Evolutionary conservation across 2,888 invertebrate genomes (phyloP).

Genomic region (Melanotus villosus): DNA sequence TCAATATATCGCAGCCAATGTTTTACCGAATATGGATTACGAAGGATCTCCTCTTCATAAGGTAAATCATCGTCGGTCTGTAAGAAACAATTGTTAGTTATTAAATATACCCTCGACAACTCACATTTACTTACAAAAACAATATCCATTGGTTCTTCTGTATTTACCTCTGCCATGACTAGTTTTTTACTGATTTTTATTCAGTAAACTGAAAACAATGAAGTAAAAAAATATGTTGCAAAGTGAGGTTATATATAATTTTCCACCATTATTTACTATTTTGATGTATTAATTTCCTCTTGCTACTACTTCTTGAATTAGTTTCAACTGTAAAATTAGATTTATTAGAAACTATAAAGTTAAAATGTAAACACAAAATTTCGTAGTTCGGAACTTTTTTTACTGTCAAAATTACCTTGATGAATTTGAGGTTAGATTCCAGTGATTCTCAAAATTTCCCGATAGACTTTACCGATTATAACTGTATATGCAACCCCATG

Average conservation of each 20-base stretch:
- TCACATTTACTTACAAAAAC: conserved; percentile 57
- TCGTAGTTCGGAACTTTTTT: no score
- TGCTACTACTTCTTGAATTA: background rate
- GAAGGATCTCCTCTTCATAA: conserved; percentile 97
- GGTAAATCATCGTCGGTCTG: conserved; percentile 96
- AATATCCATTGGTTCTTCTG: conserved; percentile 53
- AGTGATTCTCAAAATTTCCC: no score
- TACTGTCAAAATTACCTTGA: no score
- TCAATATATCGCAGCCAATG: conserved; percentile 99
- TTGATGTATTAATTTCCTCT: background rate
- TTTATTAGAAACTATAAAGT: no score
- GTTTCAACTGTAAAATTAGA: background rate
- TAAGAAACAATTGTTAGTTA: conserved; percentile 53
- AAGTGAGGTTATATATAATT: background rate
- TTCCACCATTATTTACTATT: background rate
- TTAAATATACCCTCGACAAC: background rate
- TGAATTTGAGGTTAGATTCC: no score
- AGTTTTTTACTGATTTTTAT: background rate
- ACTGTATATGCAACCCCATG: no score
- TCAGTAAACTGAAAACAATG: background rate
- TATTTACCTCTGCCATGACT: background rate
- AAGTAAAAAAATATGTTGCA: no score
- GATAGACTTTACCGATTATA: no score
- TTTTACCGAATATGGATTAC: conserved; percentile 98
- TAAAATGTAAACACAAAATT: no score